These are phyloP conservation scores for Carcharodon carcharias DNA, from an alignment of 2,797 vertebrate genomes.

Conservation along the genomic window DNA sequence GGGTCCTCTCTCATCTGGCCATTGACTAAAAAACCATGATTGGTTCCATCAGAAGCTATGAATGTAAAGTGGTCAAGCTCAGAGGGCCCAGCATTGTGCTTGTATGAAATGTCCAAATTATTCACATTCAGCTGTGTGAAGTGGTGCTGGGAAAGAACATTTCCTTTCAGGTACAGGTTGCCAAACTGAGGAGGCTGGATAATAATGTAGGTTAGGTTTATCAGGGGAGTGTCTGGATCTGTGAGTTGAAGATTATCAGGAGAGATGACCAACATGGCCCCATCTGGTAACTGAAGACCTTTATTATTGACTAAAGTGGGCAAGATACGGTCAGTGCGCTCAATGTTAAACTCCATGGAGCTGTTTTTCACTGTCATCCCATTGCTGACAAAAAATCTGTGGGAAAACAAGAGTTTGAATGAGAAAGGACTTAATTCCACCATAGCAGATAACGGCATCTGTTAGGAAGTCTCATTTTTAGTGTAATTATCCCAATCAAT, in stretches of 20 bases:
- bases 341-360: slow-evolving; percentile 49
- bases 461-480: slow-evolving; percentile 32
- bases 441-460: slow-evolving; percentile 22
- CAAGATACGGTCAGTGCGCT: slow-evolving; percentile 53
- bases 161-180: slow-evolving; percentile 52
- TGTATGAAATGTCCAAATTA: slow-evolving; percentile 53
- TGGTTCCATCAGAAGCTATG: slow-evolving; percentile 55
- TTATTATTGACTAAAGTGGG: slow-evolving; percentile 53
- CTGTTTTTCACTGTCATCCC: slow-evolving; percentile 51
- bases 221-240: slow-evolving; percentile 54
- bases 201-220: slow-evolving; percentile 53
- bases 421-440: slow-evolving; percentile 22
- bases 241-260: slow-evolving; percentile 53
- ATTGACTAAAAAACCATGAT: slow-evolving; percentile 57
- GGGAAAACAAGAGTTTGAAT: slow-evolving; percentile 30
- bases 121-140: slow-evolving; percentile 62
- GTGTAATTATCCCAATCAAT: slow-evolving; percentile 37
- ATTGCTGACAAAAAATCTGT: slow-evolving; percentile 65
- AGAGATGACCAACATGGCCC: slow-evolving; percentile 46
- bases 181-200: slow-evolving; percentile 52
- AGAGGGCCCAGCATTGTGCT: slow-evolving; percentile 45
- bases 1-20: slow-evolving; percentile 57
- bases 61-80: slow-evolving; percentile 58
- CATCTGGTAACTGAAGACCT: slow-evolving; percentile 53
- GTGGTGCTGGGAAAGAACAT: slow-evolving; percentile 26